phyloP scores from a whole-genome alignment of 30 jellyfish, hydroid and myxozoan genomes.

The Turritopsis rubra region DNA sequence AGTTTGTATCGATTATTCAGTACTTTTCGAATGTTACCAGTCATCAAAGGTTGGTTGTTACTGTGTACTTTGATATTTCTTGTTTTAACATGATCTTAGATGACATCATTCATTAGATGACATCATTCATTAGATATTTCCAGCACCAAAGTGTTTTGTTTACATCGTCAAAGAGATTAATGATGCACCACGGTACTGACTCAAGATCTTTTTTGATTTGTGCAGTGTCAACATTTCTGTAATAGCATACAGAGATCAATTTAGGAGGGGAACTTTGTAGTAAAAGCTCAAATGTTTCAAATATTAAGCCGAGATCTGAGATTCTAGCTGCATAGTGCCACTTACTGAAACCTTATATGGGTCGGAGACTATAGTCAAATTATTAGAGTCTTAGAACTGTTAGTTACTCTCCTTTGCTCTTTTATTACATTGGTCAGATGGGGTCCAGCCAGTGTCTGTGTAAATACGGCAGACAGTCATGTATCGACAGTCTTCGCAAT shows the following conservation, averaged over 20 bases:
- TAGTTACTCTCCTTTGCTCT: background rate
- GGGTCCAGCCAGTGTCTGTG: background rate
- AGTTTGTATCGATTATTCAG: background rate
- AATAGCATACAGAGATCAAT: too few relatives aligned
- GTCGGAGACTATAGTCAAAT: too few relatives aligned
- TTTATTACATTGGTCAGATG: background rate
- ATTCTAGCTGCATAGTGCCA: too few relatives aligned
- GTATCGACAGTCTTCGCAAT: background rate
- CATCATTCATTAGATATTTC: background rate
- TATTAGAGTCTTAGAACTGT: too few relatives aligned
- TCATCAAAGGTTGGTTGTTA: background rate
- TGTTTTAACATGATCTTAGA: background rate
- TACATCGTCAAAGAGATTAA: background rate
- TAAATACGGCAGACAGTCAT: background rate
- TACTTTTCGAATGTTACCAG: background rate
- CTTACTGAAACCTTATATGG: too few relatives aligned
- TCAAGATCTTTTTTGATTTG: background rate
- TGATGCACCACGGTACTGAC: background rate
- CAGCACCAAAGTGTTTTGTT: background rate
- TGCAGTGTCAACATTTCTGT: background rate
- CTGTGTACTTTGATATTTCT: background rate
- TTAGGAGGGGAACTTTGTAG: too few relatives aligned
- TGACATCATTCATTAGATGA: too few relatives aligned
- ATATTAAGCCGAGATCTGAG: too few relatives aligned
- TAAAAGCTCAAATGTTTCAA: too few relatives aligned